Conservation (phyloP, 2,888 invertebrate genomes). For the Caenorhabditis drosophilae region DNA sequence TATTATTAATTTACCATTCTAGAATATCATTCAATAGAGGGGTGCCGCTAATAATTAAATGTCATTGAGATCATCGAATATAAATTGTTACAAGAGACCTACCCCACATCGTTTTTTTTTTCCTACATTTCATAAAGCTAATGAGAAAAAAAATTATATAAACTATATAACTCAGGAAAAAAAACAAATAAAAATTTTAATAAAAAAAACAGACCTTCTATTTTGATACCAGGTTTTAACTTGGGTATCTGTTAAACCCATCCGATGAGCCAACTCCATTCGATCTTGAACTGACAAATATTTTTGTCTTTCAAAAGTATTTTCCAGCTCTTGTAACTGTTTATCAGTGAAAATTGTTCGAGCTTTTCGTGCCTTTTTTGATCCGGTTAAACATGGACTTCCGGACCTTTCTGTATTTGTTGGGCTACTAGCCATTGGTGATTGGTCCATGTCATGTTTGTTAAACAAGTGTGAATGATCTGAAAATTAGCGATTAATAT, state of each 20-base stretch:
- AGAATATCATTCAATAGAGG: conserved; percentile 27
- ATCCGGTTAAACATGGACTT: conserved; percentile 34
- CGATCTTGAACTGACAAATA: conserved; percentile 75
- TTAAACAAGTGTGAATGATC: conserved; percentile 29
- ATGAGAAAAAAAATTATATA: too few relatives aligned
- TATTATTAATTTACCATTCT: conserved; percentile 27
- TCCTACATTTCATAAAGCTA: too few relatives aligned
- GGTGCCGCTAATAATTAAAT: conserved; percentile 12
- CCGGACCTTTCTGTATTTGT: conserved; percentile 17
- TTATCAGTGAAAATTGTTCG: conserved; percentile 91
- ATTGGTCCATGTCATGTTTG: conserved; percentile 22
- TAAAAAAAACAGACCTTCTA: conserved; percentile 78
- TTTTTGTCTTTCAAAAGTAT: conserved; percentile 64
- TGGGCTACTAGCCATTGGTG: conserved; percentile 32
- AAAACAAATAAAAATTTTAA: too few relatives aligned
- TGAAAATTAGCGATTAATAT: too few relatives aligned
- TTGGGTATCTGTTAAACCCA: conserved; percentile 96
- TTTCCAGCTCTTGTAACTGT: conserved; percentile 69
- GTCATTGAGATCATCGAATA: conserved; percentile 4
- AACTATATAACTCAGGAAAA: too few relatives aligned
- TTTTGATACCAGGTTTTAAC: conserved; percentile 99
- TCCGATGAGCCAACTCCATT: conserved; percentile 89
- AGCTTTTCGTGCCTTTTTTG: conserved; percentile 69
- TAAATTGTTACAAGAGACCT: too few relatives aligned
- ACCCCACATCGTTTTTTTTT: too few relatives aligned